Conservation (phyloP, 2,888 invertebrate species). For the Tenthredo distinguenda region DNA sequence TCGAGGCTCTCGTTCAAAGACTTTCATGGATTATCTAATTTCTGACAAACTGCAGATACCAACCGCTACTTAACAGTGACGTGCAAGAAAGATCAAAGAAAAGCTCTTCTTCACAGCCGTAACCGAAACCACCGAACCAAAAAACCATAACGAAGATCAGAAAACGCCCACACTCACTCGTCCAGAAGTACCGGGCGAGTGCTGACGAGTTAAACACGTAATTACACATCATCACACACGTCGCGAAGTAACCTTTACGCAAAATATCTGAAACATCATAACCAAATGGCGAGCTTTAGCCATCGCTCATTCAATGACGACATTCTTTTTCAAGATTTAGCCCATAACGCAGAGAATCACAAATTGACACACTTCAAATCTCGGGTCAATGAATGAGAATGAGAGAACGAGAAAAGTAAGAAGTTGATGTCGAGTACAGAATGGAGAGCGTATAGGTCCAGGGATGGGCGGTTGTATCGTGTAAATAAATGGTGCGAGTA, state of each 20-base stretch:
- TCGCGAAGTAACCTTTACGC: not conserved
- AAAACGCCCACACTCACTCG: not conserved
- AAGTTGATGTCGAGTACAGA: not conserved
- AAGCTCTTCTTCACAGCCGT: not conserved
- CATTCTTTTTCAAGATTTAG: not conserved
- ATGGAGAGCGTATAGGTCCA: not conserved
- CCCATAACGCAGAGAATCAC: not conserved
- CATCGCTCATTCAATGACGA: not conserved
- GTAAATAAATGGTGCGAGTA: slow-evolving; percentile 15
- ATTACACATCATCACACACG: slow-evolving; percentile 4
- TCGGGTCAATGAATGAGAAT: not conserved
- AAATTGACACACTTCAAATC: not conserved
- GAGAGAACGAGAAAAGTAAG: not conserved
- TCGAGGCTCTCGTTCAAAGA: not conserved
- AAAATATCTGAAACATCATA: not conserved
- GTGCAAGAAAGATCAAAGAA: not conserved
- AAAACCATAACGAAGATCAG: not conserved
- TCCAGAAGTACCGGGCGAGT: not conserved
- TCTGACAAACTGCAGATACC: slow-evolving; percentile 10
- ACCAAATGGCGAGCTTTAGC: not conserved
- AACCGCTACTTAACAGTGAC: not conserved
- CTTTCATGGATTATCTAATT: not conserved
- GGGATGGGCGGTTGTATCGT: not conserved
- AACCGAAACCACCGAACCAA: not conserved
- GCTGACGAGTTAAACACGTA: not conserved